Conservation (phyloP, 1,140 invertebrate species). For the Cephus cinctus region DNA sequence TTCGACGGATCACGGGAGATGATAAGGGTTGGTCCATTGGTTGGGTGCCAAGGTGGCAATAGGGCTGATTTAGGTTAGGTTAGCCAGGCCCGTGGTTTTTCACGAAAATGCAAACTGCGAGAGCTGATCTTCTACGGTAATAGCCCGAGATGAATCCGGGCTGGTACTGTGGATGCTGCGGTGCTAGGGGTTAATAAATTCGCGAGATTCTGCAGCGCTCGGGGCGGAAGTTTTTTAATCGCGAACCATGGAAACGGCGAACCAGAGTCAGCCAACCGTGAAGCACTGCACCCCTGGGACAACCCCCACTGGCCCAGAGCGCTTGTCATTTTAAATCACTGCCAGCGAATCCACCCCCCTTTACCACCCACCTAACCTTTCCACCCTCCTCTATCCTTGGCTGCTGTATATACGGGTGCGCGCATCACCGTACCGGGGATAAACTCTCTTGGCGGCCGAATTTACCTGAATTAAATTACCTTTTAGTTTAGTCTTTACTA, state of each 20-base stretch:
- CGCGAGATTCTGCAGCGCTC: constrained; percentile 36
- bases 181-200: constrained; percentile 42
- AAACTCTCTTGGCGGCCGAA: not conserved
- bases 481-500: constrained; percentile 13
- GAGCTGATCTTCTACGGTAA: no score
- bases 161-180: constrained; percentile 17
- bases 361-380: constrained; percentile 4
- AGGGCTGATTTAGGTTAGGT: no score
- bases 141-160: no score
- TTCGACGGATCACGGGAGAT: no score
- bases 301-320: constrained; percentile 21
- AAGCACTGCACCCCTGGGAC: constrained; percentile 47
- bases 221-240: constrained; percentile 43
- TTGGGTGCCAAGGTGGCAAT: no score
- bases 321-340: constrained; percentile 51
- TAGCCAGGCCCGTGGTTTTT: no score
- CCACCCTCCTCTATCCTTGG: constrained; percentile 6
- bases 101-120: no score
- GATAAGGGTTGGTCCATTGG: no score
- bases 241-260: constrained; percentile 31
- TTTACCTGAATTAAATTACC: constrained; percentile 30
- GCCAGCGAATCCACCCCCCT: constrained; percentile 20
- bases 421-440: not conserved
- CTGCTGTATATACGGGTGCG: constrained; percentile 2
- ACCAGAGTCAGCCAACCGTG: constrained; percentile 26